These are phyloP conservation scores for Lymantria dispar DNA, from an alignment of 2,888 invertebrate species.

Conservation along the genomic window DNA sequence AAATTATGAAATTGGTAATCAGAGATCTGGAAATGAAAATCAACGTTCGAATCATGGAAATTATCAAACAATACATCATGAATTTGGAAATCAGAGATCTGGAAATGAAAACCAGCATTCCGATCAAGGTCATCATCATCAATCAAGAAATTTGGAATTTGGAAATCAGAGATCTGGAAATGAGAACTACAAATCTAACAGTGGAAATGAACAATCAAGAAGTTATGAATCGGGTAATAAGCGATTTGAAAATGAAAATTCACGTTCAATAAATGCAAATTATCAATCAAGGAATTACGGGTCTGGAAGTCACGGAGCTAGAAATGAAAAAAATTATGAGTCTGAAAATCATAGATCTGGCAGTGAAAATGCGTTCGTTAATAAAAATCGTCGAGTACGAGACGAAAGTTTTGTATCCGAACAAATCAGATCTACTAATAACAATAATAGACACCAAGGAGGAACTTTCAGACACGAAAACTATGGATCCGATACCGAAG, in stretches of 20 bases:
- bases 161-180: neutral
- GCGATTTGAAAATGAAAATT: no score
- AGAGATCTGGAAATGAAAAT: neutral
- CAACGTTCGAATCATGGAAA: neutral
- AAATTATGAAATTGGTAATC: neutral
- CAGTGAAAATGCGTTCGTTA: no score
- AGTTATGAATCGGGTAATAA: neutral
- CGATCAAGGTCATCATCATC: neutral
- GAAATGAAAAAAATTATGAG: no score
- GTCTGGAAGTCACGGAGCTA: no score
- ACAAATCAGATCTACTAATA: no score
- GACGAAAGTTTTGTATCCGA: no score
- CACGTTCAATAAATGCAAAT: no score
- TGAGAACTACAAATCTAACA: neutral
- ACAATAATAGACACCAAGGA: neutral
- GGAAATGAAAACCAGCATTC: neutral
- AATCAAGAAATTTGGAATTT: neutral
- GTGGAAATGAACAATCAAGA: neutral
- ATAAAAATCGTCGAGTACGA: no score
- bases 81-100: neutral
- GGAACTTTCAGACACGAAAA: neutral
- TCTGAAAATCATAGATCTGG: no score
- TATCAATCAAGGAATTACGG: no score
- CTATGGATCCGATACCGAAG: neutral
- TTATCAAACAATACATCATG: neutral